Evolutionary conservation across 1,140 invertebrate species (phyloP).

Genomic region (Musca domestica): DNA sequence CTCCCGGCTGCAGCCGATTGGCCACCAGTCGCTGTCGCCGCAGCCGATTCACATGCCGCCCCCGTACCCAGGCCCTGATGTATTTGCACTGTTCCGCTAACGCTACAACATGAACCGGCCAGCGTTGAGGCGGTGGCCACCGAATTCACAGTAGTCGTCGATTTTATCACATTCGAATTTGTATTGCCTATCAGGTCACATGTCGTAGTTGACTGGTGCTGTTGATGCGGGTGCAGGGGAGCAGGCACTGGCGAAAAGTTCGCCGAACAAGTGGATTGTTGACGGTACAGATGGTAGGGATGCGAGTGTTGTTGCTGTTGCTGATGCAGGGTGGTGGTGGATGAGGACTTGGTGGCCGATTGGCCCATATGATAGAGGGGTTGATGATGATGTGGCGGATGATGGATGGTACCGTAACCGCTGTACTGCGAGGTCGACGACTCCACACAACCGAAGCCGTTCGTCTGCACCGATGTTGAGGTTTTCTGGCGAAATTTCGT

Average conservation of each 20-base stretch:
- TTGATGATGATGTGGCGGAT: constrained; percentile 16
- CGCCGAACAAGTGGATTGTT: constrained; percentile 50
- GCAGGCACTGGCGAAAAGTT: constrained; percentile 49
- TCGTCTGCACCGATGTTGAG: constrained; percentile 47
- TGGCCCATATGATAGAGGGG: constrained; percentile 18
- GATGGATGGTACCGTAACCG: constrained; percentile 11
- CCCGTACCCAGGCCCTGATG: constrained; percentile 49
- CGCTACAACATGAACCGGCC: constrained; percentile 50
- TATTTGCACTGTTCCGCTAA: constrained; percentile 40
- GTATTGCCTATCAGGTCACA: constrained; percentile 44
- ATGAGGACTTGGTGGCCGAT: neutral
- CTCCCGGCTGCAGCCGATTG: constrained; percentile 23
- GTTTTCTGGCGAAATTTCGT: constrained; percentile 50
- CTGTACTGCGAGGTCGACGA: constrained; percentile 27
- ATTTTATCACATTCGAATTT: constrained; percentile 54
- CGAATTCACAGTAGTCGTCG: constrained; percentile 51
- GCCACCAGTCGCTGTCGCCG: constrained; percentile 31
- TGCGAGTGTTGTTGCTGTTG: constrained; percentile 19
- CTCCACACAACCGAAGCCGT: constrained; percentile 20
- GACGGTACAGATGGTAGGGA: constrained; percentile 38
- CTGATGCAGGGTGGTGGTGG: constrained; percentile 20
- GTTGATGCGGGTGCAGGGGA: constrained; percentile 45
- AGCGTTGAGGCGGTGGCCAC: constrained; percentile 48
- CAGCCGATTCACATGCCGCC: constrained; percentile 45
- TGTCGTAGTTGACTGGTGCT: constrained; percentile 50